phyloP scores from a whole-genome alignment of 1,140 invertebrate species.

The Drosophila ercepeae region DNA sequence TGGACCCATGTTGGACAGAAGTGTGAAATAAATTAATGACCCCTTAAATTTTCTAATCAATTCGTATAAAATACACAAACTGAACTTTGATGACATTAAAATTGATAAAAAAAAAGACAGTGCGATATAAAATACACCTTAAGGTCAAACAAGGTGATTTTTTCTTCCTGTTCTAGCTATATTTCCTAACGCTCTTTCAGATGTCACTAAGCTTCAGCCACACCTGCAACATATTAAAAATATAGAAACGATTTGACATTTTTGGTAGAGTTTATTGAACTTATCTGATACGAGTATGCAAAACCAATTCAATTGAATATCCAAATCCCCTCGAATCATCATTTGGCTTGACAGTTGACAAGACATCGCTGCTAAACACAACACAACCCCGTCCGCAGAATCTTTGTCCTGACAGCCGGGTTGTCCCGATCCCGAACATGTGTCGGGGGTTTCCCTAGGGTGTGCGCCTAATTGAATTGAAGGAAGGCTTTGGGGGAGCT shows the following conservation, averaged over 20 bases:
- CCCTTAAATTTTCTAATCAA: slow-evolving; percentile 17
- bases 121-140: too few relatives aligned
- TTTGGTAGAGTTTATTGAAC: not conserved
- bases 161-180: too few relatives aligned
- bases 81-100: too few relatives aligned
- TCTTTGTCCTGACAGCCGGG: slow-evolving; percentile 9
- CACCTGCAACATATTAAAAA: slow-evolving; percentile 39
- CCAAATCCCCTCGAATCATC: not conserved
- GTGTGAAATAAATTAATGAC: slow-evolving; percentile 34
- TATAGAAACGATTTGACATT: not conserved
- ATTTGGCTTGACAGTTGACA: slow-evolving; percentile 67
- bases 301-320: slow-evolving; percentile 53
- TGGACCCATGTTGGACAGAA: not conserved
- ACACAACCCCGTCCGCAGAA: slow-evolving; percentile 8
- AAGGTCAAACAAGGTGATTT: too few relatives aligned
- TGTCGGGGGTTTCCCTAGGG: slow-evolving; percentile 14
- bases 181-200: slow-evolving; percentile 9
- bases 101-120: too few relatives aligned
- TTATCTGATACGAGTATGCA: slow-evolving; percentile 16
- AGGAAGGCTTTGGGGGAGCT: not conserved
- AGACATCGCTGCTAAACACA: slow-evolving; percentile 29
- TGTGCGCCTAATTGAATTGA: slow-evolving; percentile 37
- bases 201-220: slow-evolving; percentile 63
- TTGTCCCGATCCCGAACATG: slow-evolving; percentile 16
- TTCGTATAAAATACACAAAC: too few relatives aligned